phyloP scores from a whole-genome alignment of 2,888 invertebrate genomes.

The Dasysyrphus albostriatus region DNA sequence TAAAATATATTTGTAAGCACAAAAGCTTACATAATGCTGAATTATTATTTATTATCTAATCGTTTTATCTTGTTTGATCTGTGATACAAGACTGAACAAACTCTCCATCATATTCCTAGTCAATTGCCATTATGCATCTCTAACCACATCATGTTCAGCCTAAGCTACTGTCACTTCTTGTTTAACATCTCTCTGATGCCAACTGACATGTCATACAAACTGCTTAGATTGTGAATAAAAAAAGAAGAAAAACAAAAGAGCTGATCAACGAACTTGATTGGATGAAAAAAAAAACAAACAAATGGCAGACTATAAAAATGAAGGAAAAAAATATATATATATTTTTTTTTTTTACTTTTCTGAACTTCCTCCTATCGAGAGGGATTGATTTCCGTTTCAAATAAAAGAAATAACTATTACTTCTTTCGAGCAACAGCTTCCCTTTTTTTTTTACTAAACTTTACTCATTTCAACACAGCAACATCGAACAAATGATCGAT shows the following conservation, averaged over 20 bases:
- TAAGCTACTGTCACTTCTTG: conserved; percentile 46
- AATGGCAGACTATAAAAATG: neutral
- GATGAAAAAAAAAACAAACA: conserved; percentile 8
- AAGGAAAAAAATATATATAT: conserved; percentile 5
- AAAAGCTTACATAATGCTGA: conserved; percentile 14
- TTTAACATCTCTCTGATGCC: conserved; percentile 6
- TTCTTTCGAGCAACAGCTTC: conserved; percentile 15
- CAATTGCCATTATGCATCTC: conserved; percentile 12
- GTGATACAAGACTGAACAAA: conserved; percentile 2
- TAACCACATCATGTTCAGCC: conserved; percentile 18
- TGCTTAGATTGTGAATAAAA: conserved; percentile 18
- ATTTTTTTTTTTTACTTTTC: conserved; percentile 55
- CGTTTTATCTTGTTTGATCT: conserved; percentile 1
- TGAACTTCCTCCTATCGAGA: conserved; percentile 62
- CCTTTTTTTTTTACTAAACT: conserved; percentile 30
- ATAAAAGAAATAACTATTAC: conserved; percentile 37
- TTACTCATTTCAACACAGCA: conserved; percentile 9
- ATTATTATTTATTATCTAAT: conserved; percentile 37
- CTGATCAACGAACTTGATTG: conserved; percentile 31
- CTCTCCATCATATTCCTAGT: neutral
- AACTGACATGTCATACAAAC: conserved; percentile 33
- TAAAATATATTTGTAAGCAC: conserved; percentile 20
- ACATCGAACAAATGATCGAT: conserved; percentile 55
- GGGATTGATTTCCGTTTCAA: conserved; percentile 68
- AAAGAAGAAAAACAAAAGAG: conserved; percentile 39